Evolutionary conservation across 2,888 invertebrate species (phyloP), one percentile per base, ranked within the genome.

Genomic region (Drosophila kuntzei): DNA sequence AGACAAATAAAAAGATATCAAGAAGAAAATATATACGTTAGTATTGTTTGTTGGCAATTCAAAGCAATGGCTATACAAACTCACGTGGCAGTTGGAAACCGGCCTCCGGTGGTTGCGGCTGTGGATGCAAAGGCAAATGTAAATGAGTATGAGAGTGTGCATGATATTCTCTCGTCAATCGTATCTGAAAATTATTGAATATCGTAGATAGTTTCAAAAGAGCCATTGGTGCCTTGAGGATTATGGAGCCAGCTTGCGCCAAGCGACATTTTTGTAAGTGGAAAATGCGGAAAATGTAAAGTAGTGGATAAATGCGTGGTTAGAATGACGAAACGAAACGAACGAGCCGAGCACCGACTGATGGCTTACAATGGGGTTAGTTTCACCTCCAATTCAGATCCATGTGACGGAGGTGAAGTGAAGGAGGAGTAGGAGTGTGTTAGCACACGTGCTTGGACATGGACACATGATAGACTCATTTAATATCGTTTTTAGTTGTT

Each of bases 161-260:
- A 93, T 97, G 97, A 93, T 96, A 97, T 93, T 97, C 97, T 91
- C 97, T 97, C 86, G 97, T 97, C 97, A 98, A 97, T 94, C 98
- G 98, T 91, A 98, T 85, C 98, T 96, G 92, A 91, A 92, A 92
- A 84, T 90, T 91, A 90, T 85, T 76, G 87, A 89, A 89, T 89
- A 89, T 84, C 83, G 83, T 89, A 89, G 89, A 83, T 82, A 83
- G 83, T 91, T 91, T 89, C 90, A 90, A 90, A 92, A 91, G 83
- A 83, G 83, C 83, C 83, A 83, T 76, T 87, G 88, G 89, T 83
- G 86, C 82, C 69, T 29, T 70, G 61, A 65, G 69, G 59, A 63
- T 62, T 60, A 76, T 80, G 71, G 67, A 75, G 75, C 76, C 61
- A 53, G 71, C 63, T 53, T 57, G 71, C 71, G 71, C 74, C 39